Evolutionary conservation across 2,113 vertebrate genomes (phyloP).

Genomic region (Lepidothrix coronata): DNA sequence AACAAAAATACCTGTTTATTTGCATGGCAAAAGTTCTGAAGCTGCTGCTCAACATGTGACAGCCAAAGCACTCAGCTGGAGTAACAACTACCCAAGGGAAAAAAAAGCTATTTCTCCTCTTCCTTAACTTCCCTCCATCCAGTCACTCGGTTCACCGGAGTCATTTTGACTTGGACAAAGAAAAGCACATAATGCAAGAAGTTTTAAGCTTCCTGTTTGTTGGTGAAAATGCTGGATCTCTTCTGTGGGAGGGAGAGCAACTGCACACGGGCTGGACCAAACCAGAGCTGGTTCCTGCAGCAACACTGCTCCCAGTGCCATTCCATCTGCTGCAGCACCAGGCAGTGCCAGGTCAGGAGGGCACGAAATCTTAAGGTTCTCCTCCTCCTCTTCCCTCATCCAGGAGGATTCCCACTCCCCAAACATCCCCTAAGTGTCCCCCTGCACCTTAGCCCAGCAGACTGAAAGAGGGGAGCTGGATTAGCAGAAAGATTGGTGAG

Average conservation of each 20-base stretch:
- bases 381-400: background rate
- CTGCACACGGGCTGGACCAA: background rate
- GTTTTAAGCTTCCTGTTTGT: background rate
- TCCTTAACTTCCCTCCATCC: background rate
- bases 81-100: background rate
- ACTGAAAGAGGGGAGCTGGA: conserved; percentile 76
- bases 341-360: background rate
- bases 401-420: background rate
- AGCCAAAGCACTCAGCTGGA: background rate
- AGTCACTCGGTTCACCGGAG: background rate
- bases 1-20: background rate
- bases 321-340: background rate
- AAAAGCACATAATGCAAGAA: background rate
- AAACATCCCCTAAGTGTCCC: background rate
- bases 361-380: background rate
- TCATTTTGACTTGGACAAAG: background rate
- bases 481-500: conserved; percentile 78
- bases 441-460: conserved; percentile 72
- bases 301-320: background rate
- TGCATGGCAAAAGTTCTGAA: background rate
- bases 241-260: background rate
- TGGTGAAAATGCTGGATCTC: background rate
- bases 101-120: background rate
- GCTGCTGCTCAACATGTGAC: background rate
- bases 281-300: background rate